Evolutionary conservation across 2,797 vertebrate species (phyloP), one percentile per base, ranked within the genome.

Genomic region (Lemur catta): DNA sequence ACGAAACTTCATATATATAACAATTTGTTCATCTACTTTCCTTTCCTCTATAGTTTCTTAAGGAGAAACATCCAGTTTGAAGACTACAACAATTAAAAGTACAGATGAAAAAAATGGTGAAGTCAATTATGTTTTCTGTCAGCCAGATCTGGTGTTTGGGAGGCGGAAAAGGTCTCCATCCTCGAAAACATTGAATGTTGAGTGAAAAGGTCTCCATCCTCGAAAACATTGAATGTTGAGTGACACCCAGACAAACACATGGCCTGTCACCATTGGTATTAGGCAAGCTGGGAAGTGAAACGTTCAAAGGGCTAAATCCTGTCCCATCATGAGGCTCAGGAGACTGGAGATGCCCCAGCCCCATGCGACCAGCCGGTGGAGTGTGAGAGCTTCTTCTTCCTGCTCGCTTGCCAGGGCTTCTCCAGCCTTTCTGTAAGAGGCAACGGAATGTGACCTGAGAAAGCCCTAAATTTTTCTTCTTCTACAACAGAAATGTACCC

Each of bases 191-290:
- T 18, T 24, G 18, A 13, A 7, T 26, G 10, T 57, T 43, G 24
- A 50, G 6, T n/a, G 18, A 20, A 0, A 12, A 6, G 6, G 6
- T 52, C 4, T 30, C 28, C 22, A 48, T 2, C 17, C 8, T 43
- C 6, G 38, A n/a, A 82, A 79, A 15, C 5, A 48, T 18, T 24
- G 18, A 13, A 7, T 26, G 10, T 57, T 43, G 24, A 50, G 6
- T n/a, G 18, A 20, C 33, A 10, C 10, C 10, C 43, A 63, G 18
- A 24, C 6, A 67, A 12, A 74, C 30, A 35, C 57, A 18, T 43
- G 38, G 43, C 20, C 15, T 2, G 3, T 6, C 38, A 41, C 4
- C 1, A 1, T 59, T 4, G 1, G 1, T 22, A 22, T 26, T 6
- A 11, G 30, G 6, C 30, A 55, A 17, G 15, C 7, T 46, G 59